Percentiles rank a stretch among this genome's conserved stretches.
Evolutionary conservation across 2,888 invertebrate genomes (phyloP).

Genomic region (Macrosoma leucophasiata): DNA sequence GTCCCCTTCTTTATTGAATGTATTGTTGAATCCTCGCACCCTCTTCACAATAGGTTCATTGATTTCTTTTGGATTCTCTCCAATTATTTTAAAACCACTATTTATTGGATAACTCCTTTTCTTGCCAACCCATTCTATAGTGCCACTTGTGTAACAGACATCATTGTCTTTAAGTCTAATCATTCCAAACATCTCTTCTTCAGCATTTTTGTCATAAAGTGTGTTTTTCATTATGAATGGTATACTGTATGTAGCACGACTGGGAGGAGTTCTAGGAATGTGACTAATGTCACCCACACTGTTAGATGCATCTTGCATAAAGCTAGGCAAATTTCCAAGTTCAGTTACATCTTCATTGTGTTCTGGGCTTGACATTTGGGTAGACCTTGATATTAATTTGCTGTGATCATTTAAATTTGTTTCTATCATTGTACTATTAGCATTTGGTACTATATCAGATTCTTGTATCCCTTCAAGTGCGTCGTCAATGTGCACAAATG

Average conservation of each 20-base stretch:
- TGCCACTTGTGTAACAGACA: slow-evolving; percentile 67
- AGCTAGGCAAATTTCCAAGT: too few species aligned
- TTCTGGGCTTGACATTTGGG: slow-evolving; percentile 10
- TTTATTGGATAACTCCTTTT: slow-evolving; percentile 61
- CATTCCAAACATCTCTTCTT: slow-evolving; percentile 57
- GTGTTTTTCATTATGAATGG: slow-evolving; percentile 44
- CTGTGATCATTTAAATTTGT: slow-evolving; percentile 2
- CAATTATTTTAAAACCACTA: slow-evolving; percentile 60
- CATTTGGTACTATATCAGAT: slow-evolving; percentile 23
- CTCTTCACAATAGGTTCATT: slow-evolving; percentile 42
- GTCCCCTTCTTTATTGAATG: slow-evolving; percentile 30
- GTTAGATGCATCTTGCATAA: too few species aligned
- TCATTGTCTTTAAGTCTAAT: slow-evolving; percentile 60
- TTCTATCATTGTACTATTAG: slow-evolving; percentile 24
- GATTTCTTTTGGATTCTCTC: slow-evolving; percentile 31
- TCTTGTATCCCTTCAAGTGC: slow-evolving; percentile 25
- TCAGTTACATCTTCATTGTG: slow-evolving; percentile 17
- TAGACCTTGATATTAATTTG: too few species aligned
- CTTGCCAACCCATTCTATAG: slow-evolving; percentile 66
- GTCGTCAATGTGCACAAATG: slow-evolving; percentile 58
- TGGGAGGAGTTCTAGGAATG: slow-evolving; percentile 55
- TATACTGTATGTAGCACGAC: slow-evolving; percentile 48
- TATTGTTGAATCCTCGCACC: slow-evolving; percentile 35
- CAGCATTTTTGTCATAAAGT: slow-evolving; percentile 24
- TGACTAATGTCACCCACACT: slow-evolving; percentile 58